Percentiles rank a stretch among this genome's conserved stretches.
Conservation (phyloP, 2,797 vertebrate species). For the Hylomyscus alleni region DNA sequence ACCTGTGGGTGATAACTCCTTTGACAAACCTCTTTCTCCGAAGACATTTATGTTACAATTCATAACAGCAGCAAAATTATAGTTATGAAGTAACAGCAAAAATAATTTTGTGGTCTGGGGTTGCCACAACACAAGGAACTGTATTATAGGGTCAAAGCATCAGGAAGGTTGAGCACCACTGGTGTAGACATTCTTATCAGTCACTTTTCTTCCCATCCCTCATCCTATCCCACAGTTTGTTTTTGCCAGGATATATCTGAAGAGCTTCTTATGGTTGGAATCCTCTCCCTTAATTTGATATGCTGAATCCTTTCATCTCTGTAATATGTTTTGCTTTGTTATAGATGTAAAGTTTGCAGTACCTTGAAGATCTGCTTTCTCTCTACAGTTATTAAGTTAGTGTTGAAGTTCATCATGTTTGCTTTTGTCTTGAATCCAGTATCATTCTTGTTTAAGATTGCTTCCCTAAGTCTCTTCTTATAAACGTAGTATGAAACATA, state of each 20-base stretch:
- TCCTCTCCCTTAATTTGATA: neutral
- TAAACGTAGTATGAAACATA: neutral
- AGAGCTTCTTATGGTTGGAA: neutral
- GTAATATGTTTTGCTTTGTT: neutral
- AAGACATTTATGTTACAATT: neutral
- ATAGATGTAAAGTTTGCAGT: neutral
- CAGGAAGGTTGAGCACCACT: neutral
- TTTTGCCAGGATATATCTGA: neutral
- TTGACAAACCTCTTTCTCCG: neutral
- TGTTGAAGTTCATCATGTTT: neutral
- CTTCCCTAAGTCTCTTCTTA: neutral
- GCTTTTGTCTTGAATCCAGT: neutral
- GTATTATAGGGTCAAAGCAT: too few species aligned
- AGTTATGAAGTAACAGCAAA: neutral
- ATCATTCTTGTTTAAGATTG: neutral
- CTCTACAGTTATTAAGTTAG: neutral
- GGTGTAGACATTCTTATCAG: neutral
- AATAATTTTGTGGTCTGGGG: neutral
- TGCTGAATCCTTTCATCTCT: neutral
- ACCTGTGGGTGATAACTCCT: neutral
- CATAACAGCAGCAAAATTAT: neutral
- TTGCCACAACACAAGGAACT: neutral
- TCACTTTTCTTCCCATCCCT: neutral
- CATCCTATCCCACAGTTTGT: neutral
- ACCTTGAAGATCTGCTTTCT: neutral